Evolutionary conservation across 2,888 invertebrate genomes (phyloP), one percentile per base, ranked within the genome.

Genomic region (Maniola hyperantus): DNA sequence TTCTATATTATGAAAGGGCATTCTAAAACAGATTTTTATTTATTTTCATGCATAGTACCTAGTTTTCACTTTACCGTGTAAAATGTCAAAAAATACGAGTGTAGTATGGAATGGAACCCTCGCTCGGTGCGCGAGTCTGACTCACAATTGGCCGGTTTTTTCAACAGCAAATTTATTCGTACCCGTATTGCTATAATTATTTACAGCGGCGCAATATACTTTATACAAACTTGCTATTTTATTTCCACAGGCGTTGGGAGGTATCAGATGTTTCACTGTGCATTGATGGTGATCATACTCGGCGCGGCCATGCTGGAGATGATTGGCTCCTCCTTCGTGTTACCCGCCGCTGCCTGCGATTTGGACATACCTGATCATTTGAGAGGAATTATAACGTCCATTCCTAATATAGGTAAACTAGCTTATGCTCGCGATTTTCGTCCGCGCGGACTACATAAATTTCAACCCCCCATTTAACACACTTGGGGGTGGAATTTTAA

Each of bases 341-440:
- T 96, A 58, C 95, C 96, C 0, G 94, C 95, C 0, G 96, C 96
- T 0, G 93, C 94, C 66, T 96, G 96, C 76, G 96, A 96, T 77
- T 89, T 96, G 1, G 73, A 92, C 5, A 80, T 96, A 53, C 91
- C 93, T 0, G 94, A 95, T 18, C 84, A 88, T 15, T 83, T 95
- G 73, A 93, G 94, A 73, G 96, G 96, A n/a, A 90, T 94, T 58
- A 85, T 96, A 5, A 95, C 95, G 67, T 94, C 95, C 2, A 91
- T 94, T 50, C 95, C 96, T 61, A 94, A 96, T 77, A 84, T 95
- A 62, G 96, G 95, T 95, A n/a, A n/a, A n/a, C n/a, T n/a, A n/a
- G n/a, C n/a, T n/a, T n/a, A n/a, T n/a, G n/a, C n/a, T n/a, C n/a
- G n/a, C n/a, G n/a, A n/a, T n/a, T n/a, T n/a, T n/a, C n/a, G n/a